Percentiles rank a stretch among this genome's conserved stretches.
Conservation (phyloP, 1,140 invertebrate genomes). For the Caenorhabditis tropicalis region DNA sequence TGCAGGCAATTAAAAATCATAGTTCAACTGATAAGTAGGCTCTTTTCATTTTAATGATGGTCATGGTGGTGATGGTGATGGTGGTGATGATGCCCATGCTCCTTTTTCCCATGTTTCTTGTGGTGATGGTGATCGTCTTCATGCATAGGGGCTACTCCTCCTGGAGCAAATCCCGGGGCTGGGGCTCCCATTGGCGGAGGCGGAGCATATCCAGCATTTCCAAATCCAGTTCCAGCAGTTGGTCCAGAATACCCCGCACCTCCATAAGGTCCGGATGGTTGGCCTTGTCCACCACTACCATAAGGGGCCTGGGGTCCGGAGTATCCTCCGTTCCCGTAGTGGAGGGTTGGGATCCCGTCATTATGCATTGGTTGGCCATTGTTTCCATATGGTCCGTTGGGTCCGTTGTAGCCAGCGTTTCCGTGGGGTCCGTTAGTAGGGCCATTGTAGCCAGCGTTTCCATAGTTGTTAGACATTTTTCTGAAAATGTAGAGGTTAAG, state of each 20-base stretch:
- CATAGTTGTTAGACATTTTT: constrained; percentile 16
- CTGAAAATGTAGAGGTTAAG: not conserved
- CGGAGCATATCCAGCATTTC: constrained; percentile 18
- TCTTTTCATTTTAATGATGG: not conserved
- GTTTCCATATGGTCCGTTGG: constrained; percentile 25
- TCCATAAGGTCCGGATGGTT: not conserved
- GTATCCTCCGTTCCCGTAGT: constrained; percentile 6
- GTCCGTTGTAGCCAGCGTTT: constrained; percentile 18
- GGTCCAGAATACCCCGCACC: constrained; percentile 12
- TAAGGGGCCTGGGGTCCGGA: not conserved
- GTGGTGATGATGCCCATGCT: not conserved
- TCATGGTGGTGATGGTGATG: not conserved
- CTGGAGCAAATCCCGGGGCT: not conserved
- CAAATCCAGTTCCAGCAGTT: not conserved
- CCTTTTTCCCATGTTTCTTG: not conserved
- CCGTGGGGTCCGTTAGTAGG: not conserved
- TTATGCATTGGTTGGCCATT: not conserved
- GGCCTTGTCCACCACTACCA: not conserved
- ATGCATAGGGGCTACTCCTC: not conserved
- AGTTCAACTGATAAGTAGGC: not conserved
- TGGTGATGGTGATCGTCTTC: constrained; percentile 11
- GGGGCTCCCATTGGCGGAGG: not conserved
- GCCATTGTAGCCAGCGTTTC: not conserved
- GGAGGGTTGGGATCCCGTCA: not conserved
- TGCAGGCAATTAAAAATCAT: not conserved